Conservation (phyloP, 2,797 vertebrate species). For the Acestrorhynchus altus region DNA sequence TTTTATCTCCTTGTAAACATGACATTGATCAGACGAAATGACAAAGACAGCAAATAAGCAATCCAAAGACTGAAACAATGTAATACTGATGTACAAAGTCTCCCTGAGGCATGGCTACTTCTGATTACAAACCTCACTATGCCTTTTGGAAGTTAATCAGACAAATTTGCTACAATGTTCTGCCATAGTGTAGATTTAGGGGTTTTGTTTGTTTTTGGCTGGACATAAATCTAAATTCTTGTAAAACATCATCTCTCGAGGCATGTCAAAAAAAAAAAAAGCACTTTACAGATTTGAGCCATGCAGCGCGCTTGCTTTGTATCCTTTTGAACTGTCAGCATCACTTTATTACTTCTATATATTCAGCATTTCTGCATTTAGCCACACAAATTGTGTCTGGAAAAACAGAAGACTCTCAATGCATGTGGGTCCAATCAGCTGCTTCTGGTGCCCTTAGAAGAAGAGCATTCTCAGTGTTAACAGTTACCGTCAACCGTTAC, state of each 20-base stretch:
- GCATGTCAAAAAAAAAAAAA: conserved; percentile 48
- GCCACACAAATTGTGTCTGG: background rate
- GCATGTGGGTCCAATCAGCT: background rate
- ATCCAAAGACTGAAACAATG: conserved; percentile 47
- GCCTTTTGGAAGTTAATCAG: conserved; percentile 53
- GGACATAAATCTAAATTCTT: conserved; percentile 55
- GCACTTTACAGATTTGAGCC: background rate
- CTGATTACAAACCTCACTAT: conserved; percentile 57
- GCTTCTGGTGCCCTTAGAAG: background rate
- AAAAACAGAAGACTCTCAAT: background rate
- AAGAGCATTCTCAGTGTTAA: background rate
- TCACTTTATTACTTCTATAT: background rate
- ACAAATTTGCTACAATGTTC: conserved; percentile 47
- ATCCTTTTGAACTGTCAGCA: background rate
- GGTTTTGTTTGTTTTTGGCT: background rate
- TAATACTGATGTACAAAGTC: conserved; percentile 42
- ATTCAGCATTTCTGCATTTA: conserved; percentile 18
- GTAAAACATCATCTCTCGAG: conserved; percentile 50
- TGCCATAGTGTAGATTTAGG: conserved; percentile 28
- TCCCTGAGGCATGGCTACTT: conserved; percentile 41
- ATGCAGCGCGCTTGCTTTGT: background rate
- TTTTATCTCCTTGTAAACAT: conserved; percentile 63
- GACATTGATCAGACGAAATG: conserved; percentile 65
- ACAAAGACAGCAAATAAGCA: conserved; percentile 60
- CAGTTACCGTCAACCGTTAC: background rate